Evolutionary conservation across 2,797 vertebrate species (phyloP).

Genomic region (Rhincodon typus): DNA sequence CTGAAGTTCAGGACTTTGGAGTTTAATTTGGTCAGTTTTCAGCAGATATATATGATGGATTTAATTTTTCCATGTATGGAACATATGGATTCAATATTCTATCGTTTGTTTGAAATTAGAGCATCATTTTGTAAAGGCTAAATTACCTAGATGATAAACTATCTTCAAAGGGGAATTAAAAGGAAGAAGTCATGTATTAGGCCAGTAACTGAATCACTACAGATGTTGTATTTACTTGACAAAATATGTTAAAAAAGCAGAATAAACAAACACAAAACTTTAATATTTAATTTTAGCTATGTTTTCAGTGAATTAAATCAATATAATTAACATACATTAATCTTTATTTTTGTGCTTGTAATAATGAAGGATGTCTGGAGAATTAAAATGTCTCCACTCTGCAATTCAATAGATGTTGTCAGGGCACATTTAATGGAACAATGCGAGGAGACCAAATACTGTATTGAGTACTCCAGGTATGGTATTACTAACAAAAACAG

Average conservation of each 20-base stretch:
- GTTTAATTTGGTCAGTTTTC: neutral
- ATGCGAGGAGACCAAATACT: no score
- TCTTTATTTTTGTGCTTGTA: neutral
- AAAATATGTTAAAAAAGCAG: neutral
- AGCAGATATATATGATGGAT: neutral
- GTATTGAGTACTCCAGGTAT: no score
- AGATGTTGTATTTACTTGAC: neutral
- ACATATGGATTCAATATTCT: neutral
- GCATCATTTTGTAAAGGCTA: neutral
- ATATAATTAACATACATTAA: neutral
- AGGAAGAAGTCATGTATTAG: neutral
- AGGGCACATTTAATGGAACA: neutral
- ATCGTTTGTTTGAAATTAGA: neutral
- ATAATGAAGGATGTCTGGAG: neutral
- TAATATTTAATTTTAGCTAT: neutral
- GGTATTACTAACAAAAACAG: no score
- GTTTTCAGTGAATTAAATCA: neutral
- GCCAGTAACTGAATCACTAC: neutral
- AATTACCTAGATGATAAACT: neutral
- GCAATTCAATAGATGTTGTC: neutral
- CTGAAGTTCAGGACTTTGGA: neutral
- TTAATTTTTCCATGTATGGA: no score
- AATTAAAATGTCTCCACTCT: neutral
- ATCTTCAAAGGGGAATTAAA: neutral
- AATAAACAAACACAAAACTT: neutral